Base-by-base conservation (phyloP, 2,888 invertebrate species). In the Leptopterna dolabrata region DNA sequence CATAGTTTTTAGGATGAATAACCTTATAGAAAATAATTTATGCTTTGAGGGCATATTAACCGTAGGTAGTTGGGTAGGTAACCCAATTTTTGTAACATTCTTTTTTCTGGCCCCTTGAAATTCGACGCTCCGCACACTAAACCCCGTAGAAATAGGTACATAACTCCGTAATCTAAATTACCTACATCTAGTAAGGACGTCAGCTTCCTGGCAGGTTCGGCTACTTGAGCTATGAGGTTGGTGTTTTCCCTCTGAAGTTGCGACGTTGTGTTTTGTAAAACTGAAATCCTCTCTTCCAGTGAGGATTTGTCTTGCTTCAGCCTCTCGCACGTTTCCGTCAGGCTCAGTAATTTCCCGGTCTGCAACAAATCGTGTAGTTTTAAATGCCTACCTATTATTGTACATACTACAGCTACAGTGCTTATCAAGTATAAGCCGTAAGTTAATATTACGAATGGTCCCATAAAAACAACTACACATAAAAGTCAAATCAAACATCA, bases 201-300 rank as follows among this genome's bases (percentile, higher is more conserved):
- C 2, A 89, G 84, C 76, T 87, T 89, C 24, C 87, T 73, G 30
- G 86, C 51, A 29, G 87, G 87, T 45, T 89, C 88, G 16, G 88
- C 87, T 51, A 88, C 82, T 86, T 89, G 87, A 11, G 88, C 76
- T 41, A 87, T 84, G 45, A 89, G 43, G 13, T 71, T 41, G 63
- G 88, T 86, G 70, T 89, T 88, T 55, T 89, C 89, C 30, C 86
- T 51, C 43, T 88, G 89, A 1, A 89, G 87, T 71, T 87, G 82
- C 0, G 86, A 71, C 27, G 78, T 55, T 7, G 88, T 83, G n/a
- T 76, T 76, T 24, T 86, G 87, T 0, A 84, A 55, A 14, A 47
- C 55, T 6, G 83, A 51, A 76, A 89, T 73, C 47, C 88, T 87
- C 13, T 51, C 86, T 51, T 89, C 89, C 47, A 89, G 71, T 3